Evolutionary conservation across 2,113 vertebrate genomes (phyloP), one percentile per base, ranked within the genome.

Genomic region (Scomber colias): DNA sequence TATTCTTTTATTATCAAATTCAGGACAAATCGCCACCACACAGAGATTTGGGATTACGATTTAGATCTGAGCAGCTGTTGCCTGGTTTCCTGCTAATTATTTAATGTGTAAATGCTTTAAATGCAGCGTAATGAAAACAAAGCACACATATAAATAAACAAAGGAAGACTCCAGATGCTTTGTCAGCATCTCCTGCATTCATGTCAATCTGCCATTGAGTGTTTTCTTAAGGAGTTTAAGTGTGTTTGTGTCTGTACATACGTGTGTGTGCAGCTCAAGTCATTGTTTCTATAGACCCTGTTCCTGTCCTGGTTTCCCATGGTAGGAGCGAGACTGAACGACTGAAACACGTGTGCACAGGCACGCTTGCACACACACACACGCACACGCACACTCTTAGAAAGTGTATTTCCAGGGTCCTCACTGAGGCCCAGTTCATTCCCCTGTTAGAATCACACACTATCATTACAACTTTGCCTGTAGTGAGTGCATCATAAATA

Each of bases 241-340:
- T 15, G 45, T 59, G 40, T 63, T 50, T 77, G 35, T 70, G 59
- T 53, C 13, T 40, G 70, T 71, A 27, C 12, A 21, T 54, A 44
- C 12, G n/a, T 61, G 49, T 54, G 60, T 17, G 21, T 51, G 27
- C 10, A 61, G 48, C 17, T 46, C 31, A 54, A 63, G 74, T 70
- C 74, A 84, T 87, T 91, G 85, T 89, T 27, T 82, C 83, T 81
- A 24, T 30, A 50, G 69, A 6, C 11, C 31, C 44, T 14, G 15
- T 82, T 84, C 78, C 62, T 75, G 71, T 65, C 24, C 54, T 66
- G 79, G 40, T 77, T 80, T 81, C 79, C 77, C 40, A 59, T 45
- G 69, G 77, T 62, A 57, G 62, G 19, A 66, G 45, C 24, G 16
- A 27, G 3, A n/a, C 44, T 11, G 6, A 1, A 19, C 5, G 31